Evolutionary conservation across 2,888 invertebrate genomes (phyloP).

Genomic region (Herminia tarsipennalis): DNA sequence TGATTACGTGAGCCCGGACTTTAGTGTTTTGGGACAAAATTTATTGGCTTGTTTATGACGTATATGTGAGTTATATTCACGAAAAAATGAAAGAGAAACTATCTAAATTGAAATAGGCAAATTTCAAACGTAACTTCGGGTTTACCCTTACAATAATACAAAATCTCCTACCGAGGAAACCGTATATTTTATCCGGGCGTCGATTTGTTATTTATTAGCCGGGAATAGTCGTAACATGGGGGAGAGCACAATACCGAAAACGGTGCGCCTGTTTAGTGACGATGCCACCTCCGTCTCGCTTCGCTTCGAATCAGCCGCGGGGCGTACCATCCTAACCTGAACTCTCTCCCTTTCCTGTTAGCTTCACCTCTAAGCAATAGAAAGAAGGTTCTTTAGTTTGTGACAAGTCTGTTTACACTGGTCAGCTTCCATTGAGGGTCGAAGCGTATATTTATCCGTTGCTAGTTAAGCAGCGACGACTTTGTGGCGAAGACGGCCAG

Average conservation of each 20-base stretch:
- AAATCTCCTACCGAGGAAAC: constrained; percentile 73
- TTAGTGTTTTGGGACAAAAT: constrained; percentile 58
- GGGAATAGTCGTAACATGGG: constrained; percentile 82
- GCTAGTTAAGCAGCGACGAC: constrained; percentile 72
- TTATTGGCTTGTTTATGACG: constrained; percentile 56
- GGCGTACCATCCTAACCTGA: constrained; percentile 60
- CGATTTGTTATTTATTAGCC: constrained; percentile 85
- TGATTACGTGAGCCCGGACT: constrained; percentile 60
- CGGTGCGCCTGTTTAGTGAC: constrained; percentile 81
- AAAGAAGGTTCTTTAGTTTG: constrained; percentile 53
- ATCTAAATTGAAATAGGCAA: constrained; percentile 60
- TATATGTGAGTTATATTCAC: constrained; percentile 35
- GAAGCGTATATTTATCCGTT: constrained; percentile 72
- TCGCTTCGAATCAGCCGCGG: constrained; percentile 62
- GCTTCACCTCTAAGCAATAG: constrained; percentile 46
- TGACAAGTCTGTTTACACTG: constrained; percentile 61
- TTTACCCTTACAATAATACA: constrained; percentile 60
- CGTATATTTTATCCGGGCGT: constrained; percentile 81
- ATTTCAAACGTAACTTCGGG: constrained; percentile 60
- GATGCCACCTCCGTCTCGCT: constrained; percentile 74
- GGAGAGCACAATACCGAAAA: constrained; percentile 78
- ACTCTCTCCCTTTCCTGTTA: constrained; percentile 59
- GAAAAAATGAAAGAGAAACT: constrained; percentile 45
- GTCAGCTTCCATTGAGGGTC: constrained; percentile 61
- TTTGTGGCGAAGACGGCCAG: constrained; percentile 68